Evolutionary conservation across 2,797 vertebrate genomes (phyloP).

Genomic region (Enteromius argenteus): DNA sequence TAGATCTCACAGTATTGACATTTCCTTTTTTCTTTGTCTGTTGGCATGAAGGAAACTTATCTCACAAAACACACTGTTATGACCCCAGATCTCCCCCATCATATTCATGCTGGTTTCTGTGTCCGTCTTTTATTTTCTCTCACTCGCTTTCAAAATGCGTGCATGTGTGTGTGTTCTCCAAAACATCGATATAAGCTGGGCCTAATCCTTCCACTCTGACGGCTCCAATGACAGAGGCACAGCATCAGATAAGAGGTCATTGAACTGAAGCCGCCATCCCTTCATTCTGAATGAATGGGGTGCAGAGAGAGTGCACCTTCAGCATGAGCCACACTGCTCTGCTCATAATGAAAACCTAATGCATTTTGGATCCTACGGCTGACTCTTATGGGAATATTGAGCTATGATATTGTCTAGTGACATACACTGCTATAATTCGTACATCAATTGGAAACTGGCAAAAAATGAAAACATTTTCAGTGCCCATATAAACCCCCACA

Average conservation of each 20-base stretch:
- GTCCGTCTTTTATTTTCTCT: slow-evolving; percentile 52
- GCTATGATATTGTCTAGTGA: slow-evolving; percentile 68
- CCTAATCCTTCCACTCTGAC: slow-evolving; percentile 83
- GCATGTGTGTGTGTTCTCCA: slow-evolving; percentile 70
- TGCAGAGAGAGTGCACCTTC: slow-evolving; percentile 80
- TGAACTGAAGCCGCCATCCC: slow-evolving; percentile 81
- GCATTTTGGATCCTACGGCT: slow-evolving; percentile 74
- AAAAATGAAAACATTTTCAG: slow-evolving; percentile 61
- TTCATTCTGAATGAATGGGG: slow-evolving; percentile 84
- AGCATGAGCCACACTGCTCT: slow-evolving; percentile 73
- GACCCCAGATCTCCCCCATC: slow-evolving; percentile 73
- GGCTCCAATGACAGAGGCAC: slow-evolving; percentile 80
- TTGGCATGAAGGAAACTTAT: slow-evolving; percentile 77
- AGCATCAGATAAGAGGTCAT: slow-evolving; percentile 83
- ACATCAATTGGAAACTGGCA: slow-evolving; percentile 59
- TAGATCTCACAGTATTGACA: slow-evolving; percentile 76
- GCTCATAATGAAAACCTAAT: slow-evolving; percentile 83
- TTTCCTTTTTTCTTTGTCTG: slow-evolving; percentile 69
- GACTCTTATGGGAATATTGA: slow-evolving; percentile 64
- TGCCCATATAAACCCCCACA: slow-evolving; percentile 38
- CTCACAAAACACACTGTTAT: slow-evolving; percentile 69
- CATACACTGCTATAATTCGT: slow-evolving; percentile 68
- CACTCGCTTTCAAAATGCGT: slow-evolving; percentile 38
- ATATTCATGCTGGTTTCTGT: slow-evolving; percentile 58
- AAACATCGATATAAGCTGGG: slow-evolving; percentile 77